Conservation (phyloP, 1,140 invertebrate species). For the Procambarus clarkii region DNA sequence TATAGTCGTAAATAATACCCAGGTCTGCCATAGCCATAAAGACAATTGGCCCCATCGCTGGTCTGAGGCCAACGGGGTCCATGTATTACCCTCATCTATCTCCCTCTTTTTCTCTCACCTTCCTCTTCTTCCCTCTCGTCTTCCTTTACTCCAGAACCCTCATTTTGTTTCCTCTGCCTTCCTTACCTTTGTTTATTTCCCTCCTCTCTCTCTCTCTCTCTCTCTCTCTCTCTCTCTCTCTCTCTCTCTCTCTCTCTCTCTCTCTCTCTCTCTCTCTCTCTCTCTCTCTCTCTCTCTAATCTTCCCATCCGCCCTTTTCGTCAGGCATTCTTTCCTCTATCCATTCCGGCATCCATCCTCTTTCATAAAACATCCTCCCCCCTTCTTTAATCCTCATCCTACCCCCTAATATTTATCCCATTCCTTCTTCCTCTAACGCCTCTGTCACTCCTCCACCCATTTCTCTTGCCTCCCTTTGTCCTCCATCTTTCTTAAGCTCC, state of each 20-base stretch:
- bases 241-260: neutral
- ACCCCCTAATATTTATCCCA: neutral
- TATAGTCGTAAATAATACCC: no score
- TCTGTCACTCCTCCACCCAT: neutral
- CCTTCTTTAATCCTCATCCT: neutral
- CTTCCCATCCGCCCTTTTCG: neutral
- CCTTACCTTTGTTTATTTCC: no score
- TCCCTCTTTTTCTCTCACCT: neutral
- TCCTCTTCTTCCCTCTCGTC: neutral
- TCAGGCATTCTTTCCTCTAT: neutral
- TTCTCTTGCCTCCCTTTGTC: neutral
- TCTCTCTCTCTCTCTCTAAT: neutral
- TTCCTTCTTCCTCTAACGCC: neutral
- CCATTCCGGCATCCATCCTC: neutral
- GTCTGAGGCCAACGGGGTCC: no score
- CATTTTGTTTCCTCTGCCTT: no score
- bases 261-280: neutral
- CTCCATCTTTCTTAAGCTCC: neutral
- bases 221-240: neutral
- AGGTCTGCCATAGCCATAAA: no score
- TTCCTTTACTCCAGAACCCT: no score
- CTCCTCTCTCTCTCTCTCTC: constrained; percentile 15
- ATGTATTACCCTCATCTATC: no score
- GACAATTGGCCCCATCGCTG: no score
- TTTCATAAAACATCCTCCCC: neutral